Base-by-base conservation (phyloP, 2,888 invertebrate species). In the Sthenelais limicola region DNA sequence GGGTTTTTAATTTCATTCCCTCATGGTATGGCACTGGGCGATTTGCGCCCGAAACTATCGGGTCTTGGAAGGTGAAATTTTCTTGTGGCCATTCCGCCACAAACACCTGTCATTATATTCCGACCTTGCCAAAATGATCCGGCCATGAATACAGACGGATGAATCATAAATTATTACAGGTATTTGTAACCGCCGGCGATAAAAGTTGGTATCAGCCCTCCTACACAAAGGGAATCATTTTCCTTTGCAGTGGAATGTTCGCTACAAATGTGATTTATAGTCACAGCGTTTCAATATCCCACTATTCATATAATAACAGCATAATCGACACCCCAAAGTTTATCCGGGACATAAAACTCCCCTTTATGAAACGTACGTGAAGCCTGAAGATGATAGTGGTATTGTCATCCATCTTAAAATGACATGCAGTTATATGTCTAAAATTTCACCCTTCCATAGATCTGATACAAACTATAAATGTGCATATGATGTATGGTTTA, bases 171-270 rank as follows among this genome's bases (percentile, higher is more conserved):
- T 52, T 52, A 52, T 52, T 26, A 30, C 52, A 52, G 52, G 52
- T 52, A 52, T 52, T 52, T 52, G 52, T 52, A 30, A 52, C 52
- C 52, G 5, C n/a, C 24, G 52, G 52, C 52, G 52, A 52, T 52
- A 52, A 52, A 52, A 52, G 52, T 52, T 52, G 52, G 52, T 52
- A 52, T 52, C 52, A 52, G 52, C n/a, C 30, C 24, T 30, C 28
- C 52, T 30, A 52, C 52, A 52, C 52, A 52, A 52, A 52, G 52
- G 52, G 52, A 52, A 52, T 52, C 52, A 52, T 52, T 52, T 52
- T 52, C 52, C 26, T 52, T 3, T 52, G 52, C 30, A 12, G 28
- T 28, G 52, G 52, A 52, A 52, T 52, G 52, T 52, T 52, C 52
- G n/a, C 21, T 12, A 26, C 12, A 7, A 24, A 4, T 15, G 21